Base-by-base conservation (phyloP, 2,113 vertebrate species). In the Budorcas taxicolor region DNA sequence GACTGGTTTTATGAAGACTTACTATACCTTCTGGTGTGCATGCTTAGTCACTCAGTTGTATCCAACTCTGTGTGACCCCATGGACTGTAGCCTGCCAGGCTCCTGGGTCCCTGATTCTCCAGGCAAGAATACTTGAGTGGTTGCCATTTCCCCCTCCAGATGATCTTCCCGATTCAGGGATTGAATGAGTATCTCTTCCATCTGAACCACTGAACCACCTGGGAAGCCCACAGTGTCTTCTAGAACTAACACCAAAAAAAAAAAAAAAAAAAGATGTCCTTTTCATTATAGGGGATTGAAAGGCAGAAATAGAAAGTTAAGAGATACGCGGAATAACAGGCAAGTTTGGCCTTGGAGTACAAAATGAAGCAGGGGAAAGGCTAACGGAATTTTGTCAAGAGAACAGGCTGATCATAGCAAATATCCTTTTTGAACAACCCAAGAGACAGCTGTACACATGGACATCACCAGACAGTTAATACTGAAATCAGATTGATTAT, bases 251-350 rank as follows among this genome's bases (percentile, higher is more conserved):
- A 67, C 33, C 33, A 17, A n/a, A 64, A 16, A 62, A 31, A 62
- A 60, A 60, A 29, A 55, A 55, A 57, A 57, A 25, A 53, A 19
- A n/a, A 33, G 7, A 36, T 71, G n/a, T 71, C n/a, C 64, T 36
- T 71, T 71, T 71, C 17, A 71, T 71, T 17, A 11, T 71, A 71
- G 17, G 17, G n/a, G n/a, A 71, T 21, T 36, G 64, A 17, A 71
- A 71, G n/a, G 33, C 64, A 36, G 16, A 71, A 71, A 36, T 21
- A 71, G n/a, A 71, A 71, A 71, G n/a, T 36, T 19, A 71, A 40
- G n/a, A 40, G n/a, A 71, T 40, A 71, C 0, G 0, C 1, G 0
- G n/a, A 71, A 71, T 23, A 71, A 36, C 17, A 36, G n/a, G n/a
- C 19, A 36, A 71, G n/a, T 71, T 71, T 36, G n/a, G 33, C 64